Percentiles rank a stretch among this genome's conserved stretches.
Conservation (phyloP, 2,888 invertebrate species). For the Falcaria lacertinaria region DNA sequence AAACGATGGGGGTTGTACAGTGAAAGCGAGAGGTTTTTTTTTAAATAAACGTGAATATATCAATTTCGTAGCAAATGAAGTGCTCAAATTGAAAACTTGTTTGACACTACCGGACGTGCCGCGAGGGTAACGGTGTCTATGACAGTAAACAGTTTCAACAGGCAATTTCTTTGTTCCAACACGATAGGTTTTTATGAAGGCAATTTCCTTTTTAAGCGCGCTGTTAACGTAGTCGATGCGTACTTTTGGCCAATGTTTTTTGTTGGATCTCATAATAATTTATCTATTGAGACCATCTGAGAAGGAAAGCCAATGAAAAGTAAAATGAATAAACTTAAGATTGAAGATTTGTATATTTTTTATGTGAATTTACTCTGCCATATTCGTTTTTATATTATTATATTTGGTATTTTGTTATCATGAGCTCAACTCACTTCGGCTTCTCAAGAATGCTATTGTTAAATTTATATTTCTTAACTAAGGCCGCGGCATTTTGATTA, state of each 20-base stretch:
- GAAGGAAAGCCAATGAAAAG: neutral
- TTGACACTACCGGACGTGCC: slow-evolving; percentile 7
- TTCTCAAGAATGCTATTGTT: too few species aligned
- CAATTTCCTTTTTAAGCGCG: slow-evolving; percentile 12
- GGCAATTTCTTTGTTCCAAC: slow-evolving; percentile 9
- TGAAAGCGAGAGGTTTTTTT: too few species aligned
- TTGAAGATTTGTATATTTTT: too few species aligned
- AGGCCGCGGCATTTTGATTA: too few species aligned
- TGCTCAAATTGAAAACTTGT: slow-evolving; percentile 5
- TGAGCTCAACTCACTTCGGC: too few species aligned
- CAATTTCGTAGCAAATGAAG: neutral
- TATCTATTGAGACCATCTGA: neutral
- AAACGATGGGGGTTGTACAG: too few species aligned
- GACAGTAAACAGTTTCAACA: slow-evolving; percentile 9
- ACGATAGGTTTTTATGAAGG: slow-evolving; percentile 3
- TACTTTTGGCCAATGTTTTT: neutral
- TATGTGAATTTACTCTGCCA: too few species aligned
- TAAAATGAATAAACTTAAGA: neutral
- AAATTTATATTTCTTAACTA: too few species aligned
- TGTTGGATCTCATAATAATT: neutral
- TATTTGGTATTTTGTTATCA: too few species aligned
- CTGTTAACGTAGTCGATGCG: neutral
- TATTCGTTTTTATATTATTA: too few species aligned
- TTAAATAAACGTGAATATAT: too few species aligned
- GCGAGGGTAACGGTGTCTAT: slow-evolving; percentile 13